Evolutionary conservation across 2,797 vertebrate genomes (phyloP), one percentile per base, ranked within the genome.

Genomic region (Eulemur albifrons): DNA sequence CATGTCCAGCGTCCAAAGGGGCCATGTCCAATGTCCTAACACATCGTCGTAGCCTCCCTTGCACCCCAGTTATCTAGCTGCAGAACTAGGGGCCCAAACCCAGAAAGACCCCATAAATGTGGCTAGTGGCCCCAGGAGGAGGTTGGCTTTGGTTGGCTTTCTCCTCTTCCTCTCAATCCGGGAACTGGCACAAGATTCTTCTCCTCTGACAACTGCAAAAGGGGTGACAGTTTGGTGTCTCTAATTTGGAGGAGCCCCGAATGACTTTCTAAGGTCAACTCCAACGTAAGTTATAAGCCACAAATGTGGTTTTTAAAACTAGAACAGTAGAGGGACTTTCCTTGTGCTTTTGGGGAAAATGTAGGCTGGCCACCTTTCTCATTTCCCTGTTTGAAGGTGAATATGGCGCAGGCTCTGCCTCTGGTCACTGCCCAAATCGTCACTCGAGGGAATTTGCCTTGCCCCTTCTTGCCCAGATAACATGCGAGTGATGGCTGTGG

Each of bases 341-440:
- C 63, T 81, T 7, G 9, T 2, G 52, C 4, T 20, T 57, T 14
- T 20, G 45, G 67, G n/a, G 52, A 86, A 76, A 38, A 14, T 14
- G 7, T 2, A 21, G 45, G 48, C 38, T 0, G 25, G 83, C 50
- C 20, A 32, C 81, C 54, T 35, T 59, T 87, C 88, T 81, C 76
- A 73, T 57, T 96, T 92, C 96, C 73, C 72, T 40, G 30, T 77
- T 72, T 50, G 76, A 75, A 81, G 80, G 75, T 84, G 80, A 63
- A 8, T 7, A 3, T 14, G 43, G 65, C 1, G 0, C 40, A 15
- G 32, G n/a, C 54, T 40, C 11, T 30, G 77, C 35, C 65, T 52
- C 5, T 13, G 3, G 8, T 4, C 32, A 9, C 32, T 32, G 43
- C 11, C 35, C 21, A 38, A 7, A 50, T 25, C 2, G 23, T 27